Base-by-base conservation (phyloP, 1,140 invertebrate genomes). In the Macrobrachium rosenbergii region DNA sequence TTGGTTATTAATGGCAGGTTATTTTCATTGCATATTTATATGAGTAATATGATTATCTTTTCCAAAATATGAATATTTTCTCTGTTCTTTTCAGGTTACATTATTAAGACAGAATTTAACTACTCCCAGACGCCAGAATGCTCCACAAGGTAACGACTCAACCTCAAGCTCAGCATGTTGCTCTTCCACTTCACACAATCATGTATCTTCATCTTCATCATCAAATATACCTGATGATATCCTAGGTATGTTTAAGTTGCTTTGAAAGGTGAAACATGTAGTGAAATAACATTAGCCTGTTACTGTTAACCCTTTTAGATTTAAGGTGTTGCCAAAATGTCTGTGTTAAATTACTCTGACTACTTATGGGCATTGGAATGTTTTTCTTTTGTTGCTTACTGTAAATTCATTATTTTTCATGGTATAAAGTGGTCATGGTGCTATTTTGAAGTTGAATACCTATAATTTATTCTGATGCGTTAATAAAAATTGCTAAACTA, bases 41-140 rank as follows among this genome's bases (percentile, higher is more conserved):
- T 59, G 14, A 23, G 21, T 17, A 6, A 16, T 67, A 17, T 80
- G 60, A 60, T 0, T 80, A n/a, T 62, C n/a, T 80, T 19, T 43
- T n/a, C n/a, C n/a, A 11, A 58, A 77, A 77, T 28, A 63, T 72
- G n/a, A 52, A 75, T 62, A 8, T 75, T n/a, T n/a, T 58, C 52
- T 73, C 64, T 82, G 62, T 21, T 76, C 14, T 79, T 90, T 91
- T 78, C 95, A 98, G 92, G 95, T 98, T 0, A 98, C 97, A 3
- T 91, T 98, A 19, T 92, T 97, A 7, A 96, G 96, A 90, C 96
- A 97, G 91, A 97, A 96, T 90, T 93, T 95, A 58, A 95, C 94
- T 79, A 94, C 86, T n/a, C 80, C 86, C 19, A 60, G 83, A 16
- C 45, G 83, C 12, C 83, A 80, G 58, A 80, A 43, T 12, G 45